phyloP scores from a whole-genome alignment of 2,797 vertebrate species.

The Bothrops alternatus region DNA sequence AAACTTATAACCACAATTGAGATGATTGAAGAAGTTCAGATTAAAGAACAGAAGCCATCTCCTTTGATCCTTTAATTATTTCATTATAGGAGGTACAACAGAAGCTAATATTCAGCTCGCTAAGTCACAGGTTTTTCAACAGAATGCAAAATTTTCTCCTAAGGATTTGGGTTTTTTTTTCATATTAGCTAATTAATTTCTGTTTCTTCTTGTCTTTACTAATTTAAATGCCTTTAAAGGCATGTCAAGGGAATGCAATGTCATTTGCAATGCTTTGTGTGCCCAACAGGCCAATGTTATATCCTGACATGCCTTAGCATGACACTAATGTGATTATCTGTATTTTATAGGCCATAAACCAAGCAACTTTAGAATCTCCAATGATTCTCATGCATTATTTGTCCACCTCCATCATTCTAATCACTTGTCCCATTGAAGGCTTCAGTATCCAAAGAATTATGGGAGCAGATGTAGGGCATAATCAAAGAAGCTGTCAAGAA shows the following conservation, averaged over 20 bases:
- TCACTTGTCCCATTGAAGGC: constrained; percentile 60
- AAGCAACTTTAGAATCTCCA: constrained; percentile 64
- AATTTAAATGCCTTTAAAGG: constrained; percentile 25
- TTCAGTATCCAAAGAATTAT: constrained; percentile 67
- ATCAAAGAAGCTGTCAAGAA: constrained; percentile 68
- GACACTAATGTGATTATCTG: constrained; percentile 49
- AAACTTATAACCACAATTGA: neutral
- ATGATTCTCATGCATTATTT: constrained; percentile 60
- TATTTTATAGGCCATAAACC: constrained; percentile 66
- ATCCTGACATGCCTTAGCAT: constrained; percentile 41
- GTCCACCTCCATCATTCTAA: constrained; percentile 65
- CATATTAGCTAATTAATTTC: constrained; percentile 39
- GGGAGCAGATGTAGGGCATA: constrained; percentile 57
- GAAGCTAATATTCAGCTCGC: neutral
- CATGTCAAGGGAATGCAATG: constrained; percentile 31
- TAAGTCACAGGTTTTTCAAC: neutral
- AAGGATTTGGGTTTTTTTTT: constrained; percentile 8
- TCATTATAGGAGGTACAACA: neutral
- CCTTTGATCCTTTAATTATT: neutral
- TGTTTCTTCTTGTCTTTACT: constrained; percentile 54
- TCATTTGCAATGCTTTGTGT: constrained; percentile 43
- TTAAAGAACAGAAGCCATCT: neutral
- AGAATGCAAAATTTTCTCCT: constrained; percentile 3
- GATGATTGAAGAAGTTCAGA: too few species aligned
- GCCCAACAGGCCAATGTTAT: constrained; percentile 51